These are phyloP conservation scores for Vimba vimba DNA, from an alignment of 2,113 vertebrate species.

Conservation along the genomic window DNA sequence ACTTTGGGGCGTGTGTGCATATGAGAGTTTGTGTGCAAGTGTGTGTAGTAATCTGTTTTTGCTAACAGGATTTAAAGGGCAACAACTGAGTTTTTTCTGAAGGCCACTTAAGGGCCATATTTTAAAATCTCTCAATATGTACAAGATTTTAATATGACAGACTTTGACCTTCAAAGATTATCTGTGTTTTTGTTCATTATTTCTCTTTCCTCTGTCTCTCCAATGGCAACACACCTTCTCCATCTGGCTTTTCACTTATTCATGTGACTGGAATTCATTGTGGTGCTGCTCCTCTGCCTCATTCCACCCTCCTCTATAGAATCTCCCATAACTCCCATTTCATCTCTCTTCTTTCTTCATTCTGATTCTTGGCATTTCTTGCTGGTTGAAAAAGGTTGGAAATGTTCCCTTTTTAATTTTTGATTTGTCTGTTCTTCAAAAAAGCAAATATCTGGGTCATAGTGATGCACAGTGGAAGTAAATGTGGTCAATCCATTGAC, in stretches of 20 bases:
- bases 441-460: neutral
- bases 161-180: conserved; percentile 22
- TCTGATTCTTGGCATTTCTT: neutral
- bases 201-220: conserved; percentile 18
- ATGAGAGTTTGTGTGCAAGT: neutral
- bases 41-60: conserved; percentile 60
- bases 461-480: neutral
- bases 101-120: conserved; percentile 60
- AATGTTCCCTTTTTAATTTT: conserved; percentile 11
- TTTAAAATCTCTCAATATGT: conserved; percentile 61
- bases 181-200: neutral
- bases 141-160: conserved; percentile 36
- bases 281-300: neutral
- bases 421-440: neutral
- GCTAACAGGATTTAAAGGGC: conserved; percentile 71
- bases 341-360: neutral
- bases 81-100: conserved; percentile 56
- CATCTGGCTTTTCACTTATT: conserved; percentile 30
- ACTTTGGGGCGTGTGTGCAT: neutral
- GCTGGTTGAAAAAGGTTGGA: neutral
- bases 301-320: neutral
- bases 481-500: neutral
- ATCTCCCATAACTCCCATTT: neutral
- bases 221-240: conserved; percentile 23
- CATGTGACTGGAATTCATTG: conserved; percentile 23